phyloP scores from a whole-genome alignment of 1,140 invertebrate species.

The Dysdera silvatica region DNA sequence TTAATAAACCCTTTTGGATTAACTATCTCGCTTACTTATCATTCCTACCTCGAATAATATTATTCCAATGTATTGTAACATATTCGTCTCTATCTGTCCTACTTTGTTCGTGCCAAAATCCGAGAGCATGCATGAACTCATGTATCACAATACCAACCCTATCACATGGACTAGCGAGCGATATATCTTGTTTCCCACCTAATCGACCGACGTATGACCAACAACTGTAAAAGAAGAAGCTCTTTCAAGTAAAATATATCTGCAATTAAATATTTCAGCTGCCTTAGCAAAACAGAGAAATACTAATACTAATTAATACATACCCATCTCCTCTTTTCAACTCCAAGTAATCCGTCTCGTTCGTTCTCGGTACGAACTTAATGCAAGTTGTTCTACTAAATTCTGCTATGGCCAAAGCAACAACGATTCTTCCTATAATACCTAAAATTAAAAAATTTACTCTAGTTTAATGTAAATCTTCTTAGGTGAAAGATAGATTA shows the following conservation, averaged over 20 bases:
- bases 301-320: background rate
- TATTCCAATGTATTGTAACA: slow-evolving; percentile 15
- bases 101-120: slow-evolving; percentile 52
- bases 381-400: slow-evolving; percentile 23
- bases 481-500: too few relatives aligned
- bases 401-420: slow-evolving; percentile 11
- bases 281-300: background rate
- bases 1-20: too few relatives aligned
- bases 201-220: slow-evolving; percentile 23
- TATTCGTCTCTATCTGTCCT: slow-evolving; percentile 40
- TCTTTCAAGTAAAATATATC: background rate
- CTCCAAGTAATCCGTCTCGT: slow-evolving; percentile 11
- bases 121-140: slow-evolving; percentile 57
- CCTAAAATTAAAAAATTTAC: slow-evolving; percentile 1
- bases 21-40: too few relatives aligned
- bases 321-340: slow-evolving; percentile 12
- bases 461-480: too few relatives aligned
- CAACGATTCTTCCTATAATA: slow-evolving; percentile 24
- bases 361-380: slow-evolving; percentile 14
- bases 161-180: slow-evolving; percentile 20
- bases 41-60: slow-evolving; percentile 21
- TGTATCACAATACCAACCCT: slow-evolving; percentile 52
- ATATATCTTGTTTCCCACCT: slow-evolving; percentile 27
- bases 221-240: background rate
- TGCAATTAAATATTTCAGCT: background rate